Conservation (phyloP, 2,797 vertebrate species). For the Petrocephalus sullivani region DNA sequence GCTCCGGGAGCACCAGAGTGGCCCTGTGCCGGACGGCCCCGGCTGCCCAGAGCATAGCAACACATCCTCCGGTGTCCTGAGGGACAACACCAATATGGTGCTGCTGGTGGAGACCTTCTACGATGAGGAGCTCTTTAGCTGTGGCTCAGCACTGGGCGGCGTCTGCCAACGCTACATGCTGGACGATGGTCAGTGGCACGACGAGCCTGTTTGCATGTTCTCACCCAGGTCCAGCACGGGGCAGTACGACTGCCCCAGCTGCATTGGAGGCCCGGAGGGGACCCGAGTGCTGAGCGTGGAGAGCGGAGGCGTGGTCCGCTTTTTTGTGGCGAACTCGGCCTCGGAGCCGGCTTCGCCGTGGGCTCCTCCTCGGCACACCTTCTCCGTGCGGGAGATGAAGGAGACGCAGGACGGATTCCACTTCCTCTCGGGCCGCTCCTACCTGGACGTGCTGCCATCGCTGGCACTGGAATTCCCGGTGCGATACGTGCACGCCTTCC, state of each 20-base stretch:
- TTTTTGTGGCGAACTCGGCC: constrained; percentile 87
- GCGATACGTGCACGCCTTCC: constrained; percentile 85
- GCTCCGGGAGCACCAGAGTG: constrained; percentile 76
- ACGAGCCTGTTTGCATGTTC: constrained; percentile 73
- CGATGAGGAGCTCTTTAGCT: constrained; percentile 87
- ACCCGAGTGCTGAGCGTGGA: constrained; percentile 81
- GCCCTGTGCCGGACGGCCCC: constrained; percentile 70
- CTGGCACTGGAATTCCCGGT: constrained; percentile 79
- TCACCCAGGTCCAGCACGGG: constrained; percentile 55
- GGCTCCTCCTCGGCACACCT: constrained; percentile 64
- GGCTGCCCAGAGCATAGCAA: constrained; percentile 45
- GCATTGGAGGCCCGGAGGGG: constrained; percentile 77
- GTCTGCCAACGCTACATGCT: constrained; percentile 79
- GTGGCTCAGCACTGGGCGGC: constrained; percentile 78
- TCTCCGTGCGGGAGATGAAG: constrained; percentile 85
- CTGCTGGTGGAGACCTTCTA: constrained; percentile 87
- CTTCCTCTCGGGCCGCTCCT: constrained; percentile 80
- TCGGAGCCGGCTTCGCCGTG: constrained; percentile 31
- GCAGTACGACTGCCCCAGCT: constrained; percentile 68
- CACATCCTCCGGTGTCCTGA: constrained; percentile 48
- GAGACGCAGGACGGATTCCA: constrained; percentile 90
- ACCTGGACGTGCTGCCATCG: constrained; percentile 80
- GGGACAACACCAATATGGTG: constrained; percentile 81
- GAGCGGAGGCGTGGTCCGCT: constrained; percentile 78
- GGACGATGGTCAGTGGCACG: constrained; percentile 60